A percentile compares a stretch with the other conserved stretches of the same genome.
These are phyloP conservation scores for Lacerta viridis DNA, from an alignment of 2,797 vertebrate species.

Conservation along the genomic window DNA sequence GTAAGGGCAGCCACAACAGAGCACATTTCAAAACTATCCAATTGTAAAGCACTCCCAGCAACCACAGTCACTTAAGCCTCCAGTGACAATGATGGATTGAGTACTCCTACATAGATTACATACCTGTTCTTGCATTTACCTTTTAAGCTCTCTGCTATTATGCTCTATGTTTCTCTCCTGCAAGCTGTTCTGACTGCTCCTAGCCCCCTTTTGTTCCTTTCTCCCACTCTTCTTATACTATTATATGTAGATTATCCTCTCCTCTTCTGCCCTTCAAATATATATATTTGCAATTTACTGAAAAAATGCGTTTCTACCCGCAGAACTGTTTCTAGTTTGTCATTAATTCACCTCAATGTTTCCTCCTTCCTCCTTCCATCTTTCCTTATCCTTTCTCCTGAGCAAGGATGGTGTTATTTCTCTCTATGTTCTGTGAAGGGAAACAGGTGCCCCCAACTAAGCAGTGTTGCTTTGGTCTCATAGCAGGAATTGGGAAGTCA, in stretches of 20 bases:
- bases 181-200: not conserved
- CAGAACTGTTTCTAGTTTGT: not conserved
- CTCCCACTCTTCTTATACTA: not conserved
- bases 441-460: too few species aligned
- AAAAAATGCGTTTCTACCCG: not conserved
- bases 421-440: too few species aligned
- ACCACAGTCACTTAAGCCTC: too few species aligned
- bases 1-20: too few species aligned
- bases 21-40: too few species aligned
- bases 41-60: too few species aligned
- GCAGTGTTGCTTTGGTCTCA: too few species aligned
- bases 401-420: too few species aligned
- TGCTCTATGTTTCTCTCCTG: not conserved
- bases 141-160: not conserved
- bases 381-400: too few species aligned
- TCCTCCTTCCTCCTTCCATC: not conserved
- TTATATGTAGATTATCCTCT: not conserved
- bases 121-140: not conserved
- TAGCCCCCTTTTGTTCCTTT: not conserved
- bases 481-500: too few species aligned
- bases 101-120: too few species aligned
- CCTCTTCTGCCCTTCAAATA: not conserved
- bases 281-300: not conserved
- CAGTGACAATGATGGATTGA: too few species aligned
- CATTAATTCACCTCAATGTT: not conserved